Conservation (phyloP, 2,888 invertebrate species). For the Eristalis arbustorum region DNA sequence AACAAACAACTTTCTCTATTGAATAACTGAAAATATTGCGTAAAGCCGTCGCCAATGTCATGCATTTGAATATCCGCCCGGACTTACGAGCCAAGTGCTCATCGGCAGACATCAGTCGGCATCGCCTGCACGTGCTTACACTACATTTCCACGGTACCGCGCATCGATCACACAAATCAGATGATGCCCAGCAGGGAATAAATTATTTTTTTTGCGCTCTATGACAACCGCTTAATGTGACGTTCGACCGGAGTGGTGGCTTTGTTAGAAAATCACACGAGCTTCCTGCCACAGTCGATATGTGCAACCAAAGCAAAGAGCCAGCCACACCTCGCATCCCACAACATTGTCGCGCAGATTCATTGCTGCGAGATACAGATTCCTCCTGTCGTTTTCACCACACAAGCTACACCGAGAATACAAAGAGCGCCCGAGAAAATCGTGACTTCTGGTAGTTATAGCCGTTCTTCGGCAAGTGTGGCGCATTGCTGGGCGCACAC, state of each 20-base stretch:
- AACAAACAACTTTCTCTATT: not conserved
- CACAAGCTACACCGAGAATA: conserved; percentile 23
- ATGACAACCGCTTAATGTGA: too few species aligned
- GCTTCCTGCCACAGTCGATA: not conserved
- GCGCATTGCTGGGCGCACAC: conserved; percentile 11
- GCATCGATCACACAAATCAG: not conserved
- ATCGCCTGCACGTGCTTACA: not conserved
- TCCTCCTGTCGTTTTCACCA: conserved; percentile 24
- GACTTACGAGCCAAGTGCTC: not conserved
- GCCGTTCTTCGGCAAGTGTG: conserved; percentile 50
- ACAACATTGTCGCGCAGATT: conserved; percentile 9
- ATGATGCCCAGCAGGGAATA: not conserved
- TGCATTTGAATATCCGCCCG: not conserved
- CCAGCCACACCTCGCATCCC: not conserved
- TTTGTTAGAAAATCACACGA: not conserved
- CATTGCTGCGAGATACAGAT: not conserved
- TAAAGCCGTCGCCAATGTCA: not conserved
- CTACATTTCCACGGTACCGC: not conserved
- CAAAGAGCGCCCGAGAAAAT: conserved; percentile 19
- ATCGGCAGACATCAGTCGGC: not conserved
- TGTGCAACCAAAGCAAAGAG: not conserved
- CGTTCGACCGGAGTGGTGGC: not conserved
- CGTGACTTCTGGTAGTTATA: conserved; percentile 63
- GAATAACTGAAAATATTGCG: not conserved
- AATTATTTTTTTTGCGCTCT: not conserved